Evolutionary conservation across 2,888 invertebrate species (phyloP), one percentile per base, ranked within the genome.

Genomic region (Scotopteryx bipunctaria): DNA sequence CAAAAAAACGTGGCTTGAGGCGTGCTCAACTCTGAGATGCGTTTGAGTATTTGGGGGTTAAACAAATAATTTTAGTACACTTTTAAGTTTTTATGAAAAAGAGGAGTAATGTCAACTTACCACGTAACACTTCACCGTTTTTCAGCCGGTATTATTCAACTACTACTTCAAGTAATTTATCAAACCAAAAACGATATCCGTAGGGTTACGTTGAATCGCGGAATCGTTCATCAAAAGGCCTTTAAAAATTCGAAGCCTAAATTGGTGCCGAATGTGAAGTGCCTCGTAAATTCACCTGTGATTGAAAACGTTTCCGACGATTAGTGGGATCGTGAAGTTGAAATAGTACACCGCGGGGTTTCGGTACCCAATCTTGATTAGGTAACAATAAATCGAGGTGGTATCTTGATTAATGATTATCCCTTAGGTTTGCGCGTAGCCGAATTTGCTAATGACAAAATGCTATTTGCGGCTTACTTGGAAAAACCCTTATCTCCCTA

Each of bases 371-470:
- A 57, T 48, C 58, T 57, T 57, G 52, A 56, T 63, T 65, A 64
- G 49, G 54, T 54, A 58, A 63, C 73, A 68, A 76, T 76, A 76
- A 76, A 78, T 80, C 68, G 61, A 56, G 60, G 63, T 64, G 60
- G 68, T 73, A 70, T 72, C 63, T 70, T 71, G 70, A 70, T 78
- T 71, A 70, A 69, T 66, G 68, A 63, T 55, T 40, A 57, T 43
- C 51, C 47, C 33, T 5, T 19, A 25, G 5, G 11, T 29, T 17
- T 2, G 40, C 25, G 46, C 31, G 32, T 21, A 23, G 32, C 29
- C 9, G 32, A 38, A n/a, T 32, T 13, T 38, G 15, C 40, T 11
- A 32, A 17, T 31, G 19, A 19, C 31, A 41, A 41, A 13, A 13
- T 29, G 13, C 21, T 21, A 19, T 27, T 40, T 27, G 29, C 31